Percentiles rank a stretch among this genome's conserved stretches.
Evolutionary conservation across 1,140 invertebrate species (phyloP).

Genomic region (Ditylenchus dipsaci): DNA sequence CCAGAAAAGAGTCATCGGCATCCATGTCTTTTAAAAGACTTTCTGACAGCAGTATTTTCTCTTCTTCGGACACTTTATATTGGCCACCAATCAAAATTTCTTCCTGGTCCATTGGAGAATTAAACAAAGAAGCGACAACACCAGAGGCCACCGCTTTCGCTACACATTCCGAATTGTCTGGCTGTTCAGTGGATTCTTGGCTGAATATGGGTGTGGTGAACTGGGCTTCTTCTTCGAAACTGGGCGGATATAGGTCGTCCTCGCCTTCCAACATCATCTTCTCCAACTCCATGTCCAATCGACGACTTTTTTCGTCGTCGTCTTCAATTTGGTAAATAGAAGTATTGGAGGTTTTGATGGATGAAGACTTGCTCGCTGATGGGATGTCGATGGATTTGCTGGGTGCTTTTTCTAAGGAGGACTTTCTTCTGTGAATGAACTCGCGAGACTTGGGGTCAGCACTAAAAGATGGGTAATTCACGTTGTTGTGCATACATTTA

Average conservation of each 20-base stretch:
- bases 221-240: neutral
- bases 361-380: too few relatives aligned
- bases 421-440: conserved; percentile 4
- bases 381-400: too few relatives aligned
- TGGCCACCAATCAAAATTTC: neutral
- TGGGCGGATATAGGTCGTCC: neutral
- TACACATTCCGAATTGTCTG: neutral
- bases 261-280: conserved; percentile 29
- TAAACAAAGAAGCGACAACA: conserved; percentile 19
- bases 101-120: neutral
- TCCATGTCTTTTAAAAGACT: conserved; percentile 3
- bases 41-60: conserved; percentile 4
- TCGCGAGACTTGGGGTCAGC: conserved; percentile 4
- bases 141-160: conserved; percentile 6
- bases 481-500: too few relatives aligned
- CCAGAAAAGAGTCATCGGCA: neutral
- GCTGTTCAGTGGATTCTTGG: neutral
- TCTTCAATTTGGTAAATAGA: neutral
- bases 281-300: conserved; percentile 25
- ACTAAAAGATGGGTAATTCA: neutral
- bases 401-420: too few relatives aligned
- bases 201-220: neutral
- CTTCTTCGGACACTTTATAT: neutral
- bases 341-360: too few relatives aligned
- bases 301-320: conserved; percentile 18